Evolutionary conservation across 1,140 invertebrate species (phyloP).

Genomic region (Pygmarrhopalites habei): DNA sequence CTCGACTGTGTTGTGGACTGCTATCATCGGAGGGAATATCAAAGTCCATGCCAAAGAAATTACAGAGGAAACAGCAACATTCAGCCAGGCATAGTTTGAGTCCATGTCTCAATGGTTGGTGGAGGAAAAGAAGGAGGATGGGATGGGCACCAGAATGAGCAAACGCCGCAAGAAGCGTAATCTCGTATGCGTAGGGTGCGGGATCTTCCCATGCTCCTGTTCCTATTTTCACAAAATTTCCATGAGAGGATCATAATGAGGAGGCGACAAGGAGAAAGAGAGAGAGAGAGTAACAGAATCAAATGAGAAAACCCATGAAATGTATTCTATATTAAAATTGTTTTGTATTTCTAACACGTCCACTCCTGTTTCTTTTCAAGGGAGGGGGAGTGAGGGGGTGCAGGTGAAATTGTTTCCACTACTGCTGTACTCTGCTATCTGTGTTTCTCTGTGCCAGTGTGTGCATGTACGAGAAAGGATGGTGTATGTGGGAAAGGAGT

Average conservation of each 20-base stretch:
- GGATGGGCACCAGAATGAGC: slow-evolving; percentile 80
- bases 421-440: too few species aligned
- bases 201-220: slow-evolving; percentile 41
- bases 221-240: slow-evolving; percentile 7
- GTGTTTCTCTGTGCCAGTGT: too few species aligned
- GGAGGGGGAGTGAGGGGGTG: too few species aligned
- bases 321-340: too few species aligned
- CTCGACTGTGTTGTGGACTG: slow-evolving; percentile 7
- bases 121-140: slow-evolving; percentile 67
- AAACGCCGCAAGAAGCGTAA: slow-evolving; percentile 78
- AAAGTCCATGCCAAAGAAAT: slow-evolving; percentile 26
- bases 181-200: slow-evolving; percentile 43
- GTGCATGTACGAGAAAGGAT: too few species aligned
- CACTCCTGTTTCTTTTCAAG: too few species aligned
- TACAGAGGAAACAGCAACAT: slow-evolving; percentile 38
- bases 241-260: not conserved
- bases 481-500: too few species aligned
- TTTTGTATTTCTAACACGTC: too few species aligned
- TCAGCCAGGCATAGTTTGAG: slow-evolving; percentile 30
- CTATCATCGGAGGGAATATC: slow-evolving; percentile 4
- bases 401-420: too few species aligned
- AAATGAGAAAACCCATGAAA: too few species aligned
- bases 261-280: too few species aligned
- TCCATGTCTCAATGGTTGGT: slow-evolving; percentile 45
- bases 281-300: too few species aligned